Percentiles rank a stretch among this genome's conserved stretches.
Conservation (phyloP, 2,888 invertebrate species). For the Caenorhabditis imperialis region DNA sequence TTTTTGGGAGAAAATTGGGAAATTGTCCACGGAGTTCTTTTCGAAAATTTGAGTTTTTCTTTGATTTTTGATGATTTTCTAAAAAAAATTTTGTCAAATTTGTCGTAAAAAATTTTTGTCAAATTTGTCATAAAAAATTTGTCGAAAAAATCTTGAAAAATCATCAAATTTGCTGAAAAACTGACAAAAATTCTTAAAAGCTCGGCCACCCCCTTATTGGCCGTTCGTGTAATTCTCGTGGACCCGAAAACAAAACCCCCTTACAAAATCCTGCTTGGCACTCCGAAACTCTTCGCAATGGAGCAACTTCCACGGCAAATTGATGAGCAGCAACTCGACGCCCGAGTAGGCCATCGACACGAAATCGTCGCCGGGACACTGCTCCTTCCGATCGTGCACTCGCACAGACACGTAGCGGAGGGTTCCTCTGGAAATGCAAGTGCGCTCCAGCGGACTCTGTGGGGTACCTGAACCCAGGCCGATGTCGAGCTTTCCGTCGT, state of each 20-base stretch:
- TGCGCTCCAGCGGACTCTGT: too few species aligned
- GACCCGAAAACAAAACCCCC: too few species aligned
- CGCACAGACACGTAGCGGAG: constrained; percentile 70
- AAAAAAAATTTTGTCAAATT: too few species aligned
- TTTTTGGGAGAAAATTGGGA: constrained; percentile 1
- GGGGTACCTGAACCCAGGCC: constrained; percentile 54
- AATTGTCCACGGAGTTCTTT: too few species aligned
- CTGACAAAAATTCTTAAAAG: constrained; percentile 1
- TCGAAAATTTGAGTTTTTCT: not conserved
- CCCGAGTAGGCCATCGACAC: constrained; percentile 63
- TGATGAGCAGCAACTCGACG: constrained; percentile 57
- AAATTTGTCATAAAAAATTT: too few species aligned
- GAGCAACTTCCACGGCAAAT: constrained; percentile 61
- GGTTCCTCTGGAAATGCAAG: constrained; percentile 68
- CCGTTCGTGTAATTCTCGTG: too few species aligned
- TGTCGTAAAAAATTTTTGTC: too few species aligned
- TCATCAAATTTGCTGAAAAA: too few species aligned
- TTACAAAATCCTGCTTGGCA: constrained; percentile 62
- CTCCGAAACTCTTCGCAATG: constrained; percentile 47
- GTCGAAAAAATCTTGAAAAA: too few species aligned
- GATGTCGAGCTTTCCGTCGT: constrained; percentile 34
- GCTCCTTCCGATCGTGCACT: constrained; percentile 62
- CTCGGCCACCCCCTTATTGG: too few species aligned
- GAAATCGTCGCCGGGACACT: constrained; percentile 64
- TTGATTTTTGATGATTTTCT: not conserved